Evolutionary conservation across 1,140 invertebrate genomes (phyloP), one percentile per base, ranked within the genome.

Genomic region (Drosophila quadrilineata): DNA sequence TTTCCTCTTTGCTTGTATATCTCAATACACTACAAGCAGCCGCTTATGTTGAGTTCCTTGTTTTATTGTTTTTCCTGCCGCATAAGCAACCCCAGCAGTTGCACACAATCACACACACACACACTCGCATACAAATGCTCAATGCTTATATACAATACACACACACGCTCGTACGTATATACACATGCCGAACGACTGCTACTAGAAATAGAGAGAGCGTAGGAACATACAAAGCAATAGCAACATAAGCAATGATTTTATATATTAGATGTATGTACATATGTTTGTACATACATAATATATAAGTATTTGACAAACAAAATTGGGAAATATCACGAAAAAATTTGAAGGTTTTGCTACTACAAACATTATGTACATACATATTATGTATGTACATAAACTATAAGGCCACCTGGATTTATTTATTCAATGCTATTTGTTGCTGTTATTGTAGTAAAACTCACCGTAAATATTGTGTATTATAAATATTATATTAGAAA

Each of bases 191-290:
- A 29, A 6, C 1, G 28, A 8, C 12, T 21, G 8, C 9, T 38
- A 43, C 14, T 3, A 17, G 62, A 19, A 52, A 53, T 2, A 41
- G 24, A 22, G 26, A 46, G 48, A 26, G 19, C 14, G 21, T 40
- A 14, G n/a, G n/a, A n/a, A 14, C 14, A 21, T 10, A 12, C 21
- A 2, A 24, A 21, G 21, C 21, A 12, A 65, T 56, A 67, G 46
- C 70, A 35, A 74, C 50, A 62, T 21, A 24, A 53, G 43, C 74
- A 84, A 79, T 84, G 79, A 84, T 79, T 85, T 86, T 76, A 71
- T 65, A 68, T n/a, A n/a, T n/a, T n/a, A n/a, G n/a, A n/a, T n/a
- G n/a, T n/a, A n/a, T n/a, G n/a, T n/a, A n/a, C n/a, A n/a, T n/a
- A n/a, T n/a, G n/a, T n/a, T n/a, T n/a, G n/a, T n/a, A n/a, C n/a